A percentile compares a stretch with the other conserved stretches of the same genome.
phyloP scores from a whole-genome alignment of 2,113 vertebrate species.

The Ursus arctos region DNA sequence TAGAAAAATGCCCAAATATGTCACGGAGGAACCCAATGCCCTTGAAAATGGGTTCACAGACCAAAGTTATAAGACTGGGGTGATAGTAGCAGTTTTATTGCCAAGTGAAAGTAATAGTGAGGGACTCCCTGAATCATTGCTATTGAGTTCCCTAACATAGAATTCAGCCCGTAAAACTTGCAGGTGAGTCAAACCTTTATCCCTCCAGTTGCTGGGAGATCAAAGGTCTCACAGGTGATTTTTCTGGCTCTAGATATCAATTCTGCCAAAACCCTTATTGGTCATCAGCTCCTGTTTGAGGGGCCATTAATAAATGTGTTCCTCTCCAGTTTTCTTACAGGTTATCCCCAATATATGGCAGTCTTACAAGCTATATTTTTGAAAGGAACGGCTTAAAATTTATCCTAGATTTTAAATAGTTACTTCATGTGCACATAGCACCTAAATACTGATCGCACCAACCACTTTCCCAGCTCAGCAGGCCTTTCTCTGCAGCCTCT shows the following conservation, averaged over 20 bases:
- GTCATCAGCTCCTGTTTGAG: conserved; percentile 63
- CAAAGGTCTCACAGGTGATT: background rate
- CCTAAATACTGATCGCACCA: background rate
- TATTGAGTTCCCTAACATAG: conserved; percentile 78
- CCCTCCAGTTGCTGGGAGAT: conserved; percentile 70
- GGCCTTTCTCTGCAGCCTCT: background rate
- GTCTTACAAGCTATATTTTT: conserved; percentile 51
- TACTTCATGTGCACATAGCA: background rate
- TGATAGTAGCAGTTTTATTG: conserved; percentile 76
- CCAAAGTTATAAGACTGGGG: conserved; percentile 14
- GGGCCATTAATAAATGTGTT: conserved; percentile 72
- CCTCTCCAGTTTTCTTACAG: conserved; percentile 22
- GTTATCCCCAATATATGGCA: conserved; percentile 64
- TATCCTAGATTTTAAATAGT: background rate
- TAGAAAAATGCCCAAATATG: conserved; percentile 31
- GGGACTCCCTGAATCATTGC: conserved; percentile 77
- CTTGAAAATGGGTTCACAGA: conserved; percentile 72
- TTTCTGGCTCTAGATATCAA: conserved; percentile 69
- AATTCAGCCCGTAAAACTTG: conserved; percentile 77
- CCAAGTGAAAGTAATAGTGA: conserved; percentile 70
- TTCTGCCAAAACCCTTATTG: conserved; percentile 63
- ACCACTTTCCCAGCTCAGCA: background rate
- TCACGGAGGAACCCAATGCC: background rate
- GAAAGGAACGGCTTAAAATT: conserved; percentile 49
- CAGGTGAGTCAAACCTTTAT: conserved; percentile 79